Conservation (phyloP, 2,113 vertebrate species). For the Pangasianodon gigas region DNA sequence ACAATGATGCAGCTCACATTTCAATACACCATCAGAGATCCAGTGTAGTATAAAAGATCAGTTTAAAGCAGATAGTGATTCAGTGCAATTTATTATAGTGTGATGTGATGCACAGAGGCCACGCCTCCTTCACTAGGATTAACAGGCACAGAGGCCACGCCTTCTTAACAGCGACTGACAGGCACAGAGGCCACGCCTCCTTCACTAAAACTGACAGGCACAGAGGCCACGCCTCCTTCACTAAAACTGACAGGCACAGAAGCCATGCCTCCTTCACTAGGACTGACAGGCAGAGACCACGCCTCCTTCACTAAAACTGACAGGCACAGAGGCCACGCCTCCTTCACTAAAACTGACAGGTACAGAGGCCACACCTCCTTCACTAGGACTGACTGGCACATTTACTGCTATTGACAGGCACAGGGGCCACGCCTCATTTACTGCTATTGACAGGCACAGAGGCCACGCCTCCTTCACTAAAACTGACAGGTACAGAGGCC, state of each 20-base stretch:
- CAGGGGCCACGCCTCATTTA: too few relatives aligned
- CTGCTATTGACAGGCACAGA: too few relatives aligned
- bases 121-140: not conserved
- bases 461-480: not conserved
- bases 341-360: too few relatives aligned
- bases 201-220: not conserved
- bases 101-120: not conserved
- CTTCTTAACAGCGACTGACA: not conserved
- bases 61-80: not conserved
- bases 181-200: not conserved
- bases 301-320: not conserved
- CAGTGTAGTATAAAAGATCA: too few relatives aligned
- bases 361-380: too few relatives aligned
- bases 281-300: too few relatives aligned
- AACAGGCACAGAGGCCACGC: not conserved
- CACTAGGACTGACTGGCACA: too few relatives aligned
- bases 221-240: not conserved
- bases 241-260: too few relatives aligned
- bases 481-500: not conserved
- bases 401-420: too few relatives aligned
- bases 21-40: not conserved
- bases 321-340: too few relatives aligned
- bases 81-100: not conserved
- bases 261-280: too few relatives aligned
- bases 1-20: not conserved